Percentiles rank a stretch among this genome's conserved stretches.
phyloP scores from a whole-genome alignment of 1,140 invertebrate species.

The Drosophila rhopaloa region DNA sequence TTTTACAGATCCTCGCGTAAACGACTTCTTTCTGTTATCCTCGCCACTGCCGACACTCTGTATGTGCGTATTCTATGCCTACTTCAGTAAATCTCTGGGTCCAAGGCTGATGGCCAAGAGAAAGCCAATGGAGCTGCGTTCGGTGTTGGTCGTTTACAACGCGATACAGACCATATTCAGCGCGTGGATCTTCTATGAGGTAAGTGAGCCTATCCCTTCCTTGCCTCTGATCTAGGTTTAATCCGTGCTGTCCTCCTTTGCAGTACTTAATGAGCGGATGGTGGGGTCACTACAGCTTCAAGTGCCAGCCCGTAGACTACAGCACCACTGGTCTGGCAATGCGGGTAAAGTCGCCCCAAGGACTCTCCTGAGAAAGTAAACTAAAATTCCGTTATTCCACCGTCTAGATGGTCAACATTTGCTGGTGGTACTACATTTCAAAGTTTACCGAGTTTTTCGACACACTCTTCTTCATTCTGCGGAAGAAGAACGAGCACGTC shows the following conservation, averaged over 20 bases:
- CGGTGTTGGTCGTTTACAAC: slow-evolving; percentile 94
- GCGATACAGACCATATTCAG: slow-evolving; percentile 94
- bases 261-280: slow-evolving; percentile 94
- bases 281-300: slow-evolving; percentile 95
- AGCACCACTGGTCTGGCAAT: slow-evolving; percentile 92
- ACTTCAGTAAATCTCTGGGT: slow-evolving; percentile 93
- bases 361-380: background rate
- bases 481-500: slow-evolving; percentile 96
- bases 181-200: slow-evolving; percentile 96
- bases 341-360: slow-evolving; percentile 88
- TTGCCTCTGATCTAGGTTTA: background rate
- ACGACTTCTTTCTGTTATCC: slow-evolving; percentile 95
- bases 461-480: slow-evolving; percentile 95
- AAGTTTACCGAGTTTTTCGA: slow-evolving; percentile 99
- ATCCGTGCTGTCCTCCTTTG: slow-evolving; percentile 58
- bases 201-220: slow-evolving; percentile 71
- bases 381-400: slow-evolving; percentile 15
- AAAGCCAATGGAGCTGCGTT: slow-evolving; percentile 93
- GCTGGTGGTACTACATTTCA: slow-evolving; percentile 99
- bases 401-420: slow-evolving; percentile 93
- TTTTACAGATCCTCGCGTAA: slow-evolving; percentile 93
- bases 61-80: slow-evolving; percentile 93
- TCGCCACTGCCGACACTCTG: slow-evolving; percentile 94
- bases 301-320: slow-evolving; percentile 97
- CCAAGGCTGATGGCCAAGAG: slow-evolving; percentile 95